Evolutionary conservation across 1,140 invertebrate species (phyloP), one percentile per base, ranked within the genome.

Genomic region (Lasaia peninsularis): DNA sequence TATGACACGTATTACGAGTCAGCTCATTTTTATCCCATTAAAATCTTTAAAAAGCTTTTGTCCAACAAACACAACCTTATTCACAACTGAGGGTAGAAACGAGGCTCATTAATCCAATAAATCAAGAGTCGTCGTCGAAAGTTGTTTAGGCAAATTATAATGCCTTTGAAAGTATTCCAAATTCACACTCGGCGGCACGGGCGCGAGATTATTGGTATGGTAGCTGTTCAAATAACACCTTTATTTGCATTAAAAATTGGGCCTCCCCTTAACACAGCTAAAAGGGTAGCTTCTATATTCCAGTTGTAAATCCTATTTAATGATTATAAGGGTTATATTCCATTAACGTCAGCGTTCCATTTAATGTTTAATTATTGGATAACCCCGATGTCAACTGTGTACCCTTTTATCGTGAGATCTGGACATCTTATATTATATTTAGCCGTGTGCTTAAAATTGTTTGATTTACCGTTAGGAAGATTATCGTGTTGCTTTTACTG

Each of bases 311-410:
- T 40, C 16, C 14, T 16, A 40, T 40, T 40, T 40, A 40, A 18
- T 40, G 37, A 40, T 40, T 40, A 40, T 40, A 40, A 40, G 37
- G 37, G 37, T 18, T 10, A 40, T 4, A 40, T 40, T 40, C 37
- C 37, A 40, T 40, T 40, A 40, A 40, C 37, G 10, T 40, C 16
- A 16, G 6, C 10, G 37, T 40, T 14, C 14, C 14, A 14, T 40
- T 16, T 16, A 40, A 40, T 40, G 37, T 40, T 40, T 40, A 40
- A 40, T 18, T 40, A 40, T 40, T 16, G 37, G 37, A 40, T 40
- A 40, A 16, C 16, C 14, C 37, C 16, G 6, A 18, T 40, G 24
- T 28, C 5, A 28, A 28, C 24, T 28, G 24, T 28, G 24, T 28
- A 28, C 8, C 1, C 24, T 28, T 28, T 28, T 28, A 28, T 7